phyloP scores from a whole-genome alignment of 1,140 invertebrate species.

The Brachionus koreanus region DNA sequence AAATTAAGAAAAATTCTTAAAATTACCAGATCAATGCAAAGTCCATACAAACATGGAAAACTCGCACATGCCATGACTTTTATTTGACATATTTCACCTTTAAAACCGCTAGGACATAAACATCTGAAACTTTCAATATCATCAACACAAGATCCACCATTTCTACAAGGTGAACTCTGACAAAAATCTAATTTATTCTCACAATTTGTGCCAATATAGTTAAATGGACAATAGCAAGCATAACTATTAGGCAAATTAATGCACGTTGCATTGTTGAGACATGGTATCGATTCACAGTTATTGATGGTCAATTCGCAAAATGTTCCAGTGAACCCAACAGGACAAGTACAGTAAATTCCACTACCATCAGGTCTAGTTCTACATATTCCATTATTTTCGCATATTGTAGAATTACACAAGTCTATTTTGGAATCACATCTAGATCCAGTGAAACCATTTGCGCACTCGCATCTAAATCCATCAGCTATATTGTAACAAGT shows the following conservation, averaged over 20 bases:
- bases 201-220: constrained; percentile 13
- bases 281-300: constrained; percentile 24
- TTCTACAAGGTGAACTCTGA: constrained; percentile 52
- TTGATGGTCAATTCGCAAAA: constrained; percentile 30
- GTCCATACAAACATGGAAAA: constrained; percentile 30
- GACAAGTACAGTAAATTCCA: constrained; percentile 31
- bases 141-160: constrained; percentile 67
- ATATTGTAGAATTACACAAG: background rate
- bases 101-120: constrained; percentile 77
- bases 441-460: constrained; percentile 43
- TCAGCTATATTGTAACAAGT: constrained; percentile 46
- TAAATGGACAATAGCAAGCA: constrained; percentile 33
- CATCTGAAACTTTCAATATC: constrained; percentile 69
- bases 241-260: background rate
- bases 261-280: constrained; percentile 28
- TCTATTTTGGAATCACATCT: constrained; percentile 40
- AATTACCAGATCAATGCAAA: constrained; percentile 9
- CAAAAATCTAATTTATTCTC: constrained; percentile 31
- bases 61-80: constrained; percentile 27
- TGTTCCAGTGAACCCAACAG: constrained; percentile 7
- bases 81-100: constrained; percentile 61
- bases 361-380: background rate
- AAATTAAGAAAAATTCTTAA: background rate
- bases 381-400: constrained; percentile 42
- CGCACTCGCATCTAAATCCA: constrained; percentile 20